Evolutionary conservation across 2,797 vertebrate species (phyloP).

Genomic region (Sebastes matsubarae): DNA sequence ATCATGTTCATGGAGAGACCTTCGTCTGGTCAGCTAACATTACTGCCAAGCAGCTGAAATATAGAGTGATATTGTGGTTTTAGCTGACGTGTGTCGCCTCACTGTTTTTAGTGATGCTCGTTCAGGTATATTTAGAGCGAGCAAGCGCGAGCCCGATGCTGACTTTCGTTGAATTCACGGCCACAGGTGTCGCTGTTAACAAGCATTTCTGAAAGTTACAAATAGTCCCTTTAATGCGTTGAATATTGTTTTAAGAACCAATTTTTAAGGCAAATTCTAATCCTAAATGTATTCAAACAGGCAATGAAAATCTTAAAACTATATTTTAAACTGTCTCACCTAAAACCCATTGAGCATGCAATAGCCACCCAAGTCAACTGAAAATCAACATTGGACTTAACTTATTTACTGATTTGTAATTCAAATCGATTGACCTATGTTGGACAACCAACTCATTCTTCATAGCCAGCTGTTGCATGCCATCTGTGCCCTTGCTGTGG

Average conservation of each 20-base stretch:
- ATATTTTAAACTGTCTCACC: neutral
- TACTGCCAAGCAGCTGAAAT: no score
- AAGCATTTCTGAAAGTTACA: no score
- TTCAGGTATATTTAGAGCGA: no score
- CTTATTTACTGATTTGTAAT: neutral
- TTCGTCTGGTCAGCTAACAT: no score
- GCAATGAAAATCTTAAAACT: neutral
- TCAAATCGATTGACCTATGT: neutral
- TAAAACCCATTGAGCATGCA: neutral
- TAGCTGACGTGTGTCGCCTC: no score
- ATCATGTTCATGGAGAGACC: no score
- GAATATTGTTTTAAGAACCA: neutral
- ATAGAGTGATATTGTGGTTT: no score
- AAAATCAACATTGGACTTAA: neutral
- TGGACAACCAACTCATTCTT: neutral
- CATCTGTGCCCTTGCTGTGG: slow-evolving; percentile 23
- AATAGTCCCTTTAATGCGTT: neutral
- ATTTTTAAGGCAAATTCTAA: neutral
- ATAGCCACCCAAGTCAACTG: neutral
- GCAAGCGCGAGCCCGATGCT: no score
- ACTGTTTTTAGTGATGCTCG: no score
- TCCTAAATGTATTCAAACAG: neutral
- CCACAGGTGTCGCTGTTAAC: no score
- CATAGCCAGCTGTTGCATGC: slow-evolving; percentile 7
- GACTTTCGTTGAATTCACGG: no score